Conservation (phyloP, 2,113 vertebrate species). For the Xiphorhynchus elegans region DNA sequence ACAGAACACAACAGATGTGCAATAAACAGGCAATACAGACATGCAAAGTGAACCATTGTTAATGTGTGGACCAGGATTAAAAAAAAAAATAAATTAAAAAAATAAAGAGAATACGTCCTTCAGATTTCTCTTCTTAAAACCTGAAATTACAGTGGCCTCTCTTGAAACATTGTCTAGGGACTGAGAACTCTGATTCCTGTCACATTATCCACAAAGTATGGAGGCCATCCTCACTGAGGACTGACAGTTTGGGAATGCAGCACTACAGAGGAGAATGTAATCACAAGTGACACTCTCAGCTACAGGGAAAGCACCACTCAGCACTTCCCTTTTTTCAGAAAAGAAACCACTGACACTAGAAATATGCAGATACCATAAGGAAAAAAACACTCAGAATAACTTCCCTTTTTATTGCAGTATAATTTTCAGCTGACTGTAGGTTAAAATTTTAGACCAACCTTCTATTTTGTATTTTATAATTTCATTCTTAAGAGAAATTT, state of each 20-base stretch:
- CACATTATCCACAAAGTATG: not conserved
- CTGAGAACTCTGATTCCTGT: not conserved
- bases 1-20: not conserved
- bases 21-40: not conserved
- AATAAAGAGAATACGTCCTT: accelerated
- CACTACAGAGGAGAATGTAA: not conserved
- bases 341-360: not conserved
- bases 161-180: not conserved
- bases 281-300: not conserved
- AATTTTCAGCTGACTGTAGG: not conserved
- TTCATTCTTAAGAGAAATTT: not conserved
- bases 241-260: not conserved
- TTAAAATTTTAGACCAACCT: not conserved
- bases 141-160: not conserved
- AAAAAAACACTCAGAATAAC: not conserved
- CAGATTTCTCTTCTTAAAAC: not conserved
- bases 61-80: accelerated
- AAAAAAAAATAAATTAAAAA: not conserved
- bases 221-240: accelerated
- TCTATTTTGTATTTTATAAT: not conserved
- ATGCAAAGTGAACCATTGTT: not conserved
- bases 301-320: not conserved
- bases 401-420: not conserved
- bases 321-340: not conserved
- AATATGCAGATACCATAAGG: not conserved